phyloP scores from a whole-genome alignment of 2,113 vertebrate species.

The Alethe castanea region DNA sequence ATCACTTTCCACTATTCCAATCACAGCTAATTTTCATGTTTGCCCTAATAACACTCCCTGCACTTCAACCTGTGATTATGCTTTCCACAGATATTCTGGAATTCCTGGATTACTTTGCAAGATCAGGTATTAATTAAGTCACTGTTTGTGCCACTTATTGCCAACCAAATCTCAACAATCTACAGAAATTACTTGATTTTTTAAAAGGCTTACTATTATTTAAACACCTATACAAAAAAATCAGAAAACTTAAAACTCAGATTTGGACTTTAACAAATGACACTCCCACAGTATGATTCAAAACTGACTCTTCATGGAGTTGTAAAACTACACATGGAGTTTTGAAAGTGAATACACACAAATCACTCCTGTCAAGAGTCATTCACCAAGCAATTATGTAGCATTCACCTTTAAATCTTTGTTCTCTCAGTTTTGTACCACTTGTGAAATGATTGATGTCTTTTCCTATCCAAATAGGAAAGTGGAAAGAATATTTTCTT shows the following conservation, averaged over 20 bases:
- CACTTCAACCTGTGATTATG: neutral
- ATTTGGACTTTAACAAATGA: neutral
- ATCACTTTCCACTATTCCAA: neutral
- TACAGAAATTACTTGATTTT: neutral
- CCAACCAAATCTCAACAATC: neutral
- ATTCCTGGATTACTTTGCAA: neutral
- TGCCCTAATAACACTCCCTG: neutral
- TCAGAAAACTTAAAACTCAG: neutral
- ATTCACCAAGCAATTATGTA: neutral
- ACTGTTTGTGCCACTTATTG: neutral
- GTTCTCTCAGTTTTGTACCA: neutral
- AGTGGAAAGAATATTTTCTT: conserved; percentile 15
- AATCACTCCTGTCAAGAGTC: neutral
- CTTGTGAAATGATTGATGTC: neutral
- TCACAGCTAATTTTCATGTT: neutral
- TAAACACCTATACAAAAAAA: neutral
- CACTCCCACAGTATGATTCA: neutral
- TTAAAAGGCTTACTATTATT: neutral
- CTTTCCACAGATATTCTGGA: neutral
- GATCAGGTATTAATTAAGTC: neutral
- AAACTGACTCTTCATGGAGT: neutral
- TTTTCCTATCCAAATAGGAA: neutral
- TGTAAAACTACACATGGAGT: neutral
- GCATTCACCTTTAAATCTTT: neutral
- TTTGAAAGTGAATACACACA: neutral